Conservation (phyloP, 2,888 invertebrate genomes). For the Stenurella melanura region DNA sequence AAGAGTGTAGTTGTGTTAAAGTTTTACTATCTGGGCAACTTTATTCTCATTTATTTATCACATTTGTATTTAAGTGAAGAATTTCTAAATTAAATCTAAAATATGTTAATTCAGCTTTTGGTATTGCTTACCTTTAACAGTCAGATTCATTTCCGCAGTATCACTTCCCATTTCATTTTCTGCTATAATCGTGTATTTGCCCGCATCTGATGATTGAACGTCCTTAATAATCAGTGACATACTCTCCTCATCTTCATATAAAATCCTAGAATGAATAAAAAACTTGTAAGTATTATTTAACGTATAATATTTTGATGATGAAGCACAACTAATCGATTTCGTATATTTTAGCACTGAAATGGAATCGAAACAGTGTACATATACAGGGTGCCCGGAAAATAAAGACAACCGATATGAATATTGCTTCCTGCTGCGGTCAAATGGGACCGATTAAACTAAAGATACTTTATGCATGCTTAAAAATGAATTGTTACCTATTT, state of each 20-base stretch:
- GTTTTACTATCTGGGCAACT: neutral
- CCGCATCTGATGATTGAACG: slow-evolving; percentile 87
- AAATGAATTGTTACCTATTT: too few relatives aligned
- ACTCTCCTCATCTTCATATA: slow-evolving; percentile 92
- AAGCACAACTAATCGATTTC: too few relatives aligned
- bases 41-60: neutral
- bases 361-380: too few relatives aligned
- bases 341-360: too few relatives aligned
- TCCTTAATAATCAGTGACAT: slow-evolving; percentile 93
- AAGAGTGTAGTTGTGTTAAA: too few relatives aligned
- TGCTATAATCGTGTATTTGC: slow-evolving; percentile 87
- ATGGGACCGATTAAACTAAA: too few relatives aligned
- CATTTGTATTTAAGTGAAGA: neutral
- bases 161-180: slow-evolving; percentile 90
- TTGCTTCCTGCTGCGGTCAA: too few relatives aligned
- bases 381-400: too few relatives aligned
- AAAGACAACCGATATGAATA: too few relatives aligned
- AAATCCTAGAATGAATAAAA: slow-evolving; percentile 74
- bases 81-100: neutral
- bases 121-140: slow-evolving; percentile 78
- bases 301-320: neutral
- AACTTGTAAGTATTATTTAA: neutral
- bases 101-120: neutral
- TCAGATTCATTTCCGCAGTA: slow-evolving; percentile 82
- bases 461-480: too few relatives aligned